Conservation (phyloP, 2,888 invertebrate species). For the Frankliniella fusca region DNA sequence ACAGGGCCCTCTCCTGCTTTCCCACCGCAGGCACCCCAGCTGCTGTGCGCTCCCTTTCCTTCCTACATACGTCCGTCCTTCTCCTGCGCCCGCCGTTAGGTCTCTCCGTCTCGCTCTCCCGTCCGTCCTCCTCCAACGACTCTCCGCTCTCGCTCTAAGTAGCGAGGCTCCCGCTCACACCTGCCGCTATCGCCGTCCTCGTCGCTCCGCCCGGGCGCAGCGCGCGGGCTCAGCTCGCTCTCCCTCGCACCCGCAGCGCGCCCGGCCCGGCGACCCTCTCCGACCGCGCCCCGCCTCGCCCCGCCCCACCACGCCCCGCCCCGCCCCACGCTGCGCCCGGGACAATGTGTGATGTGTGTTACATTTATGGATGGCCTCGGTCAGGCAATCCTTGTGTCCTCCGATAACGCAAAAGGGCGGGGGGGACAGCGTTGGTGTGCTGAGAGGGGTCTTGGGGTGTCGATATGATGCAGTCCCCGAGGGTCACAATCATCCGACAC, state of each 20-base stretch:
- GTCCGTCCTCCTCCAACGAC: not conserved
- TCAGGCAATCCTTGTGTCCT: constrained; percentile 15
- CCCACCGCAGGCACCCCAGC: constrained; percentile 17
- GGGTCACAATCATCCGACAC: not conserved
- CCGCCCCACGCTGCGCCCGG: not conserved
- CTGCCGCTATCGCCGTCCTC: not conserved
- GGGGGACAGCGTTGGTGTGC: not conserved
- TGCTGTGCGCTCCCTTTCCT: not conserved
- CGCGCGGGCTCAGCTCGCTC: not conserved
- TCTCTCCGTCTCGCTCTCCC: not conserved
- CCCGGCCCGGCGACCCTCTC: not conserved
- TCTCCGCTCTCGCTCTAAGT: not conserved
- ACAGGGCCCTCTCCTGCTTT: constrained; percentile 5
- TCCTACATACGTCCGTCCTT: not conserved
- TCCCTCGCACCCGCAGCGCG: not conserved
- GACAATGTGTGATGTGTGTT: constrained; percentile 26
- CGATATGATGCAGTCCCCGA: not conserved
- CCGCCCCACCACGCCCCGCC: not conserved
- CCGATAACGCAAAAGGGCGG: not conserved
- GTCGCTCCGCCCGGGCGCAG: constrained; percentile 1
- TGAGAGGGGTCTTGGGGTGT: not conserved
- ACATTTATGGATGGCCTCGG: constrained; percentile 22
- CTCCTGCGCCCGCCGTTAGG: not conserved
- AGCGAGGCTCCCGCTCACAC: constrained; percentile 21
- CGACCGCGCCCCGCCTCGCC: not conserved